Evolutionary conservation across 2,113 vertebrate species (phyloP).

Genomic region (Sceloporus undulatus): DNA sequence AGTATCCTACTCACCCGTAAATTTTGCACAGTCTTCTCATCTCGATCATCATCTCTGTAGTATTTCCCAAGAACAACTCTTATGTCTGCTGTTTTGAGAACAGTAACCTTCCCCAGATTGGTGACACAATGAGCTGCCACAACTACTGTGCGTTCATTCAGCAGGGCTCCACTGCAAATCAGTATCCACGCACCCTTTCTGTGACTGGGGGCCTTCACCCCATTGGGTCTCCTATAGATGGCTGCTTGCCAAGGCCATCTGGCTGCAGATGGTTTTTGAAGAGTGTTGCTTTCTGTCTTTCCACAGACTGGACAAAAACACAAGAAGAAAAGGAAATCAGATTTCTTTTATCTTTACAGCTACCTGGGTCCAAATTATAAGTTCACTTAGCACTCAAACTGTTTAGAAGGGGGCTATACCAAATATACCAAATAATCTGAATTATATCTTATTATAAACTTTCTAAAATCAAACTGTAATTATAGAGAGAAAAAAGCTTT

Average conservation of each 20-base stretch:
- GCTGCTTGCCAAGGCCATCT: conserved; percentile 97
- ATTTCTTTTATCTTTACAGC: not conserved
- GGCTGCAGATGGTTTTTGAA: conserved; percentile 79
- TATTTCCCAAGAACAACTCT: conserved; percentile 93
- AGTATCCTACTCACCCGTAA: conserved; percentile 83
- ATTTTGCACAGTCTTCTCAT: conserved; percentile 89
- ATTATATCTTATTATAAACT: not conserved
- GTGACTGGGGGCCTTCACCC: conserved; percentile 73
- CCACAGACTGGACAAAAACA: conserved; percentile 87
- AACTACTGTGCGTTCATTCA: conserved; percentile 93
- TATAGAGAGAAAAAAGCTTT: not conserved
- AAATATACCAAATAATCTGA: conserved; percentile 3
- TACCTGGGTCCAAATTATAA: not conserved
- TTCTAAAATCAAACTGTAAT: not conserved
- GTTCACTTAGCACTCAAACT: conserved; percentile 19
- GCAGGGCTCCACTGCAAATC: conserved; percentile 93
- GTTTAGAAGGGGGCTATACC: not conserved
- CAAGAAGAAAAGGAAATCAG: conserved; percentile 28
- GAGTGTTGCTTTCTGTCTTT: conserved; percentile 86
- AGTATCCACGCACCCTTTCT: conserved; percentile 88
- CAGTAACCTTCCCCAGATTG: conserved; percentile 87
- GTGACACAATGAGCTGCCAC: conserved; percentile 96
- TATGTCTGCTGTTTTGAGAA: conserved; percentile 87
- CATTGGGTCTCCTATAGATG: conserved; percentile 85
- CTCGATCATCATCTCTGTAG: conserved; percentile 87